These are phyloP conservation scores for Chelidonichthys spinosus DNA, from an alignment of 2,797 vertebrate species.

Conservation along the genomic window DNA sequence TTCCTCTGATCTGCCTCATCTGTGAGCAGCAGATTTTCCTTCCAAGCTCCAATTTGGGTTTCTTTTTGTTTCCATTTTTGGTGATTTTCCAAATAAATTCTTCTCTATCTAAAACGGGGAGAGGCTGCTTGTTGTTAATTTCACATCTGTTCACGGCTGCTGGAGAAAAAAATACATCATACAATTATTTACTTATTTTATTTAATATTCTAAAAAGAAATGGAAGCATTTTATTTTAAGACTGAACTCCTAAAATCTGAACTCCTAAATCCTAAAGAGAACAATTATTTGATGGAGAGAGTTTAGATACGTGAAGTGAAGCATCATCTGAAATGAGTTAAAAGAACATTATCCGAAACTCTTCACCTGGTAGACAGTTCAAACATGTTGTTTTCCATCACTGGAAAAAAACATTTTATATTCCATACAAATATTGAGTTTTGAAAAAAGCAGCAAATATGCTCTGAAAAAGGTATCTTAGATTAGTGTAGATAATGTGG, in stretches of 20 bases:
- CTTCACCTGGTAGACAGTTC: slow-evolving; percentile 6
- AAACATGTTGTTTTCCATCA: slow-evolving; percentile 4
- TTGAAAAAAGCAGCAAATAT: slow-evolving; percentile 11
- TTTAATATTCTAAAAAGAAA: neutral
- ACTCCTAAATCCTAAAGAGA: slow-evolving; percentile 5
- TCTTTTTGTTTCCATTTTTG: slow-evolving; percentile 56
- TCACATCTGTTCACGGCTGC: slow-evolving; percentile 56
- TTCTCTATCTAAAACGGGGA: slow-evolving; percentile 37
- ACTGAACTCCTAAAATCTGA: slow-evolving; percentile 21
- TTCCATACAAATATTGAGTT: slow-evolving; percentile 26
- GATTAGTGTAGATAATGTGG: slow-evolving; percentile 55
- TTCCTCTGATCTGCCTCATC: slow-evolving; percentile 35
- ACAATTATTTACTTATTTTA: too few relatives aligned
- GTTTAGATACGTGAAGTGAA: neutral
- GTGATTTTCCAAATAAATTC: slow-evolving; percentile 27
- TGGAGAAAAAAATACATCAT: slow-evolving; percentile 13
- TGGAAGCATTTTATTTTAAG: slow-evolving; percentile 16
- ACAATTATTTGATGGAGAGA: slow-evolving; percentile 3
- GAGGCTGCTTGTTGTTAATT: slow-evolving; percentile 48
- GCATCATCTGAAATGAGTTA: neutral
- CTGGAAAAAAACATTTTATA: slow-evolving; percentile 19
- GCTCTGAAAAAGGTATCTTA: slow-evolving; percentile 50
- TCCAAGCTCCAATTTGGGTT: slow-evolving; percentile 47
- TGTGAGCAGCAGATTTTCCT: slow-evolving; percentile 40
- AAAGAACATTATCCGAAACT: neutral